Base-by-base conservation (phyloP, 2,888 invertebrate species). In the Acleris literana region DNA sequence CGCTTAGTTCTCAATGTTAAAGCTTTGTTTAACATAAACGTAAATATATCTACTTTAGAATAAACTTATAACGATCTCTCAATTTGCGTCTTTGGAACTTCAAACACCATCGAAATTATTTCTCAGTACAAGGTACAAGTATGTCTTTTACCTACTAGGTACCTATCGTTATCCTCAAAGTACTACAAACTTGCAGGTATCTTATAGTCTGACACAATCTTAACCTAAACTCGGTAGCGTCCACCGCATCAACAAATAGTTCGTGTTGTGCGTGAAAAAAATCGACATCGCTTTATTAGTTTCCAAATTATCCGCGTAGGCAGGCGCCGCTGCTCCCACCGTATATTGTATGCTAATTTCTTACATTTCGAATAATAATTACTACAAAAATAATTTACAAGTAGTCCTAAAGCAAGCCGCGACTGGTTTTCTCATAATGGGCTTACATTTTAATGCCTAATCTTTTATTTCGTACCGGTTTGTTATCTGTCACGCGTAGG, bases 341-440 rank as follows among this genome's bases (percentile, higher is more conserved):
- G 84, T 83, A 88, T 90, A 92, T 92, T 92, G 92, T 92, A 92
- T 92, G 92, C 85, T 84, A 87, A 88, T 87, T 79, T 76, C 69
- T 72, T 71, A 80, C 80, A 82, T 80, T 83, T 87, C 70, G 84
- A 89, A 90, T 86, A 85, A 85, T 86, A 86, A 90, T 87, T 85
- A 87, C 82, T 79, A 80, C 78, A 79, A 84, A 88, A 82, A 86
- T 84, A 81, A 84, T 80, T 82, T 85, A 78, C 80, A 78, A 81
- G 82, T 81, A 73, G 82, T 78, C 81, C 77, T 83, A 84, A 76
- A 79, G 76, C 68, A 46, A 54, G 75, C 78, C 82, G 82, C 77
- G 78, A 85, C 86, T 77, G 79, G 87, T 83, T 82, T 71, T 55
- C 54, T 52, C 52, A 70, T 67, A 69, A 66, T 70, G 69, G 68